phyloP scores from a whole-genome alignment of 2,888 invertebrate genomes.

The Epirrhoe tristata region DNA sequence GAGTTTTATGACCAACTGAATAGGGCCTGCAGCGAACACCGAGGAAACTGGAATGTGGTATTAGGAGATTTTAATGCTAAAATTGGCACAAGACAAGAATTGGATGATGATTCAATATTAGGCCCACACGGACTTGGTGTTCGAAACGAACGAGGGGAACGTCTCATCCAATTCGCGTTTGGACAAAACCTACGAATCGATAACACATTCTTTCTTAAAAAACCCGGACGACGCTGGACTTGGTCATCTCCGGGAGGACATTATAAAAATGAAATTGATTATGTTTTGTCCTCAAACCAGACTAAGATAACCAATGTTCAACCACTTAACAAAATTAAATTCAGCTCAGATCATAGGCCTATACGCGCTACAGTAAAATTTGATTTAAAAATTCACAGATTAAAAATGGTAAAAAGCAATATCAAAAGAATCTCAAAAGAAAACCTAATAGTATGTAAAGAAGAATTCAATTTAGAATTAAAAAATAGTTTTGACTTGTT shows the following conservation, averaged over 20 bases:
- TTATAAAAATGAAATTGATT: conserved; percentile 1
- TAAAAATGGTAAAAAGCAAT: no score
- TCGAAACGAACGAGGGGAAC: conserved; percentile 2
- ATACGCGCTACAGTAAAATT: no score
- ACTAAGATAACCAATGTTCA: not conserved
- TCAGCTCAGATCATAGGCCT: not conserved
- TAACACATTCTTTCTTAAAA: no score
- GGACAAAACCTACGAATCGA: not conserved
- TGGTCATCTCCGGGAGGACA: not conserved
- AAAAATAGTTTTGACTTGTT: no score
- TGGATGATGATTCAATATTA: not conserved
- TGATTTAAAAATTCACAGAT: no score
- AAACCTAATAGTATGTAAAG: not conserved
- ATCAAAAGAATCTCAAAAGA: not conserved
- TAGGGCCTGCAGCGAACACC: not conserved
- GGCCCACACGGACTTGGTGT: not conserved
- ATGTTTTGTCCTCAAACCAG: not conserved
- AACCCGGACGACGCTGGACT: no score
- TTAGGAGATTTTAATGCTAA: no score
- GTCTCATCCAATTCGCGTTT: not conserved
- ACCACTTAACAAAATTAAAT: not conserved
- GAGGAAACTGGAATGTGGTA: not conserved
- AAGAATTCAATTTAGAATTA: conserved; percentile 1
- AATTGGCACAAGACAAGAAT: not conserved
- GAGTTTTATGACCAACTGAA: conserved; percentile 18